Conservation (phyloP, 2,888 invertebrate genomes). For the Leucophenga maculata region DNA sequence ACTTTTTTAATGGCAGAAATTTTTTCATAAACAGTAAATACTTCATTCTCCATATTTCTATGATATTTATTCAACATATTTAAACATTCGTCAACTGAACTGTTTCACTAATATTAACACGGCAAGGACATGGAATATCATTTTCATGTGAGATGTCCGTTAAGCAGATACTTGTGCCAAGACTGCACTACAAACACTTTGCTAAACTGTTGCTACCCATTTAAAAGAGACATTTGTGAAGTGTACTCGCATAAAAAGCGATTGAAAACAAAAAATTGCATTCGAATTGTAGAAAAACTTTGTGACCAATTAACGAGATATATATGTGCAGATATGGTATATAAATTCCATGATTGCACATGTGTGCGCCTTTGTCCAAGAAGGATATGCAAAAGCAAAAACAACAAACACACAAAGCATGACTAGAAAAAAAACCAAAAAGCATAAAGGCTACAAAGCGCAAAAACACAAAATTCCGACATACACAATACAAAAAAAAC, state of each 20-base stretch:
- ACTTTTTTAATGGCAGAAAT: no score
- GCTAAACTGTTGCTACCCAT: no score
- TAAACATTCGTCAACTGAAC: no score
- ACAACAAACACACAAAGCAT: conserved; percentile 47
- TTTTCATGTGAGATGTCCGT: no score
- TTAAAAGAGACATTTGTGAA: not conserved
- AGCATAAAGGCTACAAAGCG: not conserved
- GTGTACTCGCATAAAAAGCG: conserved; percentile 41
- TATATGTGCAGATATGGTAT: conserved; percentile 43
- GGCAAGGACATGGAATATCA: no score
- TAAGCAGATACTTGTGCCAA: no score
- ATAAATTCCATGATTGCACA: not conserved
- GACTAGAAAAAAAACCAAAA: conserved; percentile 50
- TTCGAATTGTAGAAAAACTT: conserved; percentile 39
- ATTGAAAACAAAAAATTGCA: conserved; percentile 50
- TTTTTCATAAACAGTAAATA: no score
- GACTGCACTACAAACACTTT: not conserved
- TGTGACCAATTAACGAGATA: conserved; percentile 62
- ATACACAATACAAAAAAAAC: conserved; percentile 32
- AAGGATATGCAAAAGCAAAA: conserved; percentile 32
- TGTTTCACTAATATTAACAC: no score
- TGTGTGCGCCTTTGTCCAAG: not conserved
- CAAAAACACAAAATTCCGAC: conserved; percentile 27
- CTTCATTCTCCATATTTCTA: no score
- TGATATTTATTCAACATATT: no score